Conservation (phyloP, 2,888 invertebrate species). For the Blastobasis adustella region DNA sequence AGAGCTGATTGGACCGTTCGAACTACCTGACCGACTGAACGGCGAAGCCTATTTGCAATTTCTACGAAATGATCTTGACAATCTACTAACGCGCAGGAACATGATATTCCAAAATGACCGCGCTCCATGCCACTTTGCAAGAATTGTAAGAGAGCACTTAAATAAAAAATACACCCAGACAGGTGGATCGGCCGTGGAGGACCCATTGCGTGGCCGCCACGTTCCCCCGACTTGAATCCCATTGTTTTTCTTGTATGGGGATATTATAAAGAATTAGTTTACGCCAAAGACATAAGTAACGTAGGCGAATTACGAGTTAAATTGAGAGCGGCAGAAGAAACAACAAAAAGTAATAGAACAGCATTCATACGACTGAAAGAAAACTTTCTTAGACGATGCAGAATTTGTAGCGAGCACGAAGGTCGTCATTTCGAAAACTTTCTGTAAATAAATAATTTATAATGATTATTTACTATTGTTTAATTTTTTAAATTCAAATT, state of each 20-base stretch:
- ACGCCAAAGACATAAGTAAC: conserved; percentile 3
- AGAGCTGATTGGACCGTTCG: too few relatives aligned
- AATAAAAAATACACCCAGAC: conserved; percentile 6
- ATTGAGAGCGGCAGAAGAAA: too few relatives aligned
- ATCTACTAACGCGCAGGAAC: background rate
- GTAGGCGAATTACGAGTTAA: conserved; percentile 2
- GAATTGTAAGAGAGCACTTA: conserved; percentile 6
- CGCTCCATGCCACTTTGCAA: conserved; percentile 4
- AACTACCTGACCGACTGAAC: too few relatives aligned
- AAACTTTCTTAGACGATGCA: too few relatives aligned
- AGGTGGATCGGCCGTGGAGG: conserved; percentile 17
- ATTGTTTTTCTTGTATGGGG: conserved; percentile 12
- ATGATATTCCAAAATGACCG: background rate
- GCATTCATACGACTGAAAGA: too few relatives aligned
- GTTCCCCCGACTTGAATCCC: conserved; percentile 13
- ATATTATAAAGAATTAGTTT: conserved; percentile 11
- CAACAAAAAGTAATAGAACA: conserved; percentile 6
- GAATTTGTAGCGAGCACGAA: too few relatives aligned
- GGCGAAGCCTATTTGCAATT: too few relatives aligned
- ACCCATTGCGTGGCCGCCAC: conserved; percentile 12
- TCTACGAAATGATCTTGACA: too few relatives aligned
- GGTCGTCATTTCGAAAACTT: too few relatives aligned
- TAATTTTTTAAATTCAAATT: too few relatives aligned
- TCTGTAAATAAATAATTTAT: too few relatives aligned
- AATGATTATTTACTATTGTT: too few relatives aligned